These are phyloP conservation scores for Montipora cactus DNA, from an alignment of 64 coral and sea anemone species.

Conservation along the genomic window DNA sequence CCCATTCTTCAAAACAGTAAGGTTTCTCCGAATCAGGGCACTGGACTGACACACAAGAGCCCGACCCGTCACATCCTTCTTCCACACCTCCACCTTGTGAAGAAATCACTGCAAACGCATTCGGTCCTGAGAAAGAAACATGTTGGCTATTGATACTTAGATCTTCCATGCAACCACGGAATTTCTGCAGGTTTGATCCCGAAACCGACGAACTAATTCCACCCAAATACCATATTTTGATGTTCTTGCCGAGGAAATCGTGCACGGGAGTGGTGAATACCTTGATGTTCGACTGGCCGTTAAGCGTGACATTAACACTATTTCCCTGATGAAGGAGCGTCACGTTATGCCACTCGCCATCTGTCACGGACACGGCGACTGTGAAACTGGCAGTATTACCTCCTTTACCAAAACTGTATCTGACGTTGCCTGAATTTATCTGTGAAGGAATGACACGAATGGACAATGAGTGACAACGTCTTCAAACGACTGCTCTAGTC, in stretches of 20 bases:
- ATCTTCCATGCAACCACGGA: constrained; percentile 84
- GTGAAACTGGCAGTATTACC: constrained; percentile 31
- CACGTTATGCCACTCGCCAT: constrained; percentile 92
- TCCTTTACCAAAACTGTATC: constrained; percentile 67
- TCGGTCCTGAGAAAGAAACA: constrained; percentile 78
- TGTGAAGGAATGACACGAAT: constrained; percentile 6
- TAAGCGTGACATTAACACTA: constrained; percentile 57
- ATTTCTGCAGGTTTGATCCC: constrained; percentile 24
- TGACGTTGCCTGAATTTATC: constrained; percentile 58
- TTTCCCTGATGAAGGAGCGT: constrained; percentile 60
- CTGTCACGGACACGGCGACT: constrained; percentile 25
- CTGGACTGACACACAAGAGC: constrained; percentile 45
- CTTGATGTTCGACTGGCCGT: background rate
- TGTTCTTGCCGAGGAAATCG: constrained; percentile 66
- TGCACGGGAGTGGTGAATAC: constrained; percentile 58
- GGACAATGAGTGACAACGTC: background rate
- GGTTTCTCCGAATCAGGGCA: constrained; percentile 58
- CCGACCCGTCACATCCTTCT: constrained; percentile 58
- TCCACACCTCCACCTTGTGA: constrained; percentile 60
- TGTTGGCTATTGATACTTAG: constrained; percentile 75
- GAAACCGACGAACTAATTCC: constrained; percentile 12
- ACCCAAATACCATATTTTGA: constrained; percentile 73
- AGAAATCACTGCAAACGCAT: constrained; percentile 57
- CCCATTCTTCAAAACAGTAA: constrained; percentile 91
- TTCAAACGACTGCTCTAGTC: background rate